These are phyloP conservation scores for Matsumurasca onukii DNA, from an alignment of 1,140 invertebrate species.

Conservation along the genomic window DNA sequence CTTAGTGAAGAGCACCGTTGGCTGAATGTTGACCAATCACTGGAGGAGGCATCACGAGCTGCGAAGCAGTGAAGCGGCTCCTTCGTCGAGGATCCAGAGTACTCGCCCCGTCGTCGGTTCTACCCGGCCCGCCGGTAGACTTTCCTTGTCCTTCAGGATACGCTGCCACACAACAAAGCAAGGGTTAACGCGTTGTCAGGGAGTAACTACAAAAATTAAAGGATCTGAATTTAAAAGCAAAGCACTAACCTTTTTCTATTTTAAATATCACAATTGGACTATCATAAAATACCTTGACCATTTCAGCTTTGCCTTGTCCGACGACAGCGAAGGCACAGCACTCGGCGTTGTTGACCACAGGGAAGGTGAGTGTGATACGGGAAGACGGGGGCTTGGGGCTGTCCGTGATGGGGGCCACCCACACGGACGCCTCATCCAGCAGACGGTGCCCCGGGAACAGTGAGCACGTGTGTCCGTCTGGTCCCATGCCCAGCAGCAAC, in stretches of 20 bases:
- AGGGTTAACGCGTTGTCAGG: slow-evolving; percentile 23
- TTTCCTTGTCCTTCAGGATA: slow-evolving; percentile 69
- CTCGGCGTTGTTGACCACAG: slow-evolving; percentile 87
- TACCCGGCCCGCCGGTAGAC: slow-evolving; percentile 71
- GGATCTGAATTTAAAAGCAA: slow-evolving; percentile 22
- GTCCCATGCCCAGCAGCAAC: slow-evolving; percentile 91
- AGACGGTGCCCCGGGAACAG: slow-evolving; percentile 88
- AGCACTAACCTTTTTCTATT: neutral
- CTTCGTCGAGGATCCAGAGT: slow-evolving; percentile 78
- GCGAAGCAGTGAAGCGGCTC: slow-evolving; percentile 56
- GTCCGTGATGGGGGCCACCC: slow-evolving; percentile 84
- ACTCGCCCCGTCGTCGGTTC: slow-evolving; percentile 66
- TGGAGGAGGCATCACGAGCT: slow-evolving; percentile 1
- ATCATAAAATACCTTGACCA: slow-evolving; percentile 70
- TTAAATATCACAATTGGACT: neutral
- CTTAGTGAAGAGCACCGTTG: too few species aligned
- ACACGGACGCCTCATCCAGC: slow-evolving; percentile 62
- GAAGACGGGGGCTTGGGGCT: slow-evolving; percentile 94
- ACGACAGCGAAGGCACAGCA: slow-evolving; percentile 81
- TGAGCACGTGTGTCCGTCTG: slow-evolving; percentile 98
- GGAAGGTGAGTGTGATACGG: slow-evolving; percentile 90
- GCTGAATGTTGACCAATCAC: neutral
- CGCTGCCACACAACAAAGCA: slow-evolving; percentile 55
- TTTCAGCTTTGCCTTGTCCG: slow-evolving; percentile 84
- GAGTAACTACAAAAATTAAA: slow-evolving; percentile 11